phyloP scores from a whole-genome alignment of 1,140 invertebrate species.

The Zaprionus gabonicus region DNA sequence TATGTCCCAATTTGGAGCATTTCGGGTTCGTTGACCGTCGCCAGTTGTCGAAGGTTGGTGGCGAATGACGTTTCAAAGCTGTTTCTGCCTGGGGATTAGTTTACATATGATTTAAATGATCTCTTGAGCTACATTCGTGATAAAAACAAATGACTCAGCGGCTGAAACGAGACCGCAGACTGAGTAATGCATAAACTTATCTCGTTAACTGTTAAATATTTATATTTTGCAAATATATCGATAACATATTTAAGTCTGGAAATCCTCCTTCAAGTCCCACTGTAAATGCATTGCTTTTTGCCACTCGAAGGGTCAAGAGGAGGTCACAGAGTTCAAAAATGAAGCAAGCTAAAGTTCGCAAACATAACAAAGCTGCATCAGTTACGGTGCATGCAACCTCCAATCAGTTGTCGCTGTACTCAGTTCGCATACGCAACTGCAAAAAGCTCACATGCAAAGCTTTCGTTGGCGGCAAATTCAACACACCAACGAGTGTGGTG shows the following conservation, averaged over 20 bases:
- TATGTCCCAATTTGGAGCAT: slow-evolving; percentile 61
- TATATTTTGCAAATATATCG: too few species aligned
- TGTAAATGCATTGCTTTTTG: too few species aligned
- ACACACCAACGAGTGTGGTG: slow-evolving; percentile 33
- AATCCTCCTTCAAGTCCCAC: too few species aligned
- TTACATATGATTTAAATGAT: slow-evolving; percentile 47
- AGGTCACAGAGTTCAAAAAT: too few species aligned
- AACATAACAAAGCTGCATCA: slow-evolving; percentile 32
- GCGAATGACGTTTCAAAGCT: slow-evolving; percentile 23
- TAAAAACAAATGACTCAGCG: not conserved
- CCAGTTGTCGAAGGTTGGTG: not conserved
- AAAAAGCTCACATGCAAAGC: slow-evolving; percentile 56
- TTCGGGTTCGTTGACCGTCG: slow-evolving; percentile 65
- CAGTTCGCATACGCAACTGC: not conserved
- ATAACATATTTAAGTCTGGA: too few species aligned
- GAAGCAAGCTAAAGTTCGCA: too few species aligned
- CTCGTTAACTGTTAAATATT: too few species aligned
- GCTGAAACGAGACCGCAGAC: not conserved
- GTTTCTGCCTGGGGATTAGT: slow-evolving; percentile 34
- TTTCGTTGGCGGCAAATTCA: slow-evolving; percentile 49
- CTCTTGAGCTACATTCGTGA: slow-evolving; percentile 9
- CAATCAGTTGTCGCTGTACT: not conserved
- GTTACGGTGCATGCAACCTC: slow-evolving; percentile 11
- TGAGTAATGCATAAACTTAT: too few species aligned
- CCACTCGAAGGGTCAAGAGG: too few species aligned